Evolutionary conservation across 2,797 vertebrate genomes (phyloP), one percentile per base, ranked within the genome.

Genomic region (Channa striata): DNA sequence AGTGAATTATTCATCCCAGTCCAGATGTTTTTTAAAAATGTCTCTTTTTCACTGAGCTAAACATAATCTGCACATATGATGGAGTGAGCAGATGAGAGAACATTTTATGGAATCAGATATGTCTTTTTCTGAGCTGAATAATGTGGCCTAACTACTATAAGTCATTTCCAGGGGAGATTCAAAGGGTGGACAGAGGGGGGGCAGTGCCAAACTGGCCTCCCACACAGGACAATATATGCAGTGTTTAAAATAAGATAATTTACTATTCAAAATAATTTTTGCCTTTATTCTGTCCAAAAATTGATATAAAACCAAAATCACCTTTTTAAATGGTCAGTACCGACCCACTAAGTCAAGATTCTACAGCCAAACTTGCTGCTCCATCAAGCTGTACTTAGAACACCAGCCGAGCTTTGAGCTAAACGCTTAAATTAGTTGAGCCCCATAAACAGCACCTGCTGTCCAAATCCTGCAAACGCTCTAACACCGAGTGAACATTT

Each of bases 1-100:
- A 36, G 33, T 53, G 20, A 53, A 53, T 53, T 20, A 37, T 53
- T 44, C 19, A 54, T 9, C 36, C 37, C 11, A 37, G n/a, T 53
- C 33, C 19, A 21, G 34, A 39, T 44, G 43, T 17, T 44, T 44
- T 44, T 19, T 19, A 19, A 9, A n/a, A 44, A 9, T 44, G 43
- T 44, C 43, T 19, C 19, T 44, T 44, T 19, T 44, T 44, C 43
- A 44, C 10, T 44, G 43, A 19, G 14, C 40, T 43, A 43, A 43
- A 43, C 40, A 43, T 43, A 43, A 43, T 43, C 43, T 19, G n/a
- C 43, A 44, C 43, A 19, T 44, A 43, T 43, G n/a, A 3, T 5
- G 19, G 17, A 44, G 43, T 11, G 43, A 44, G 43, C 19, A 2
- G 17, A 17, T 43, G 42, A n/a, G 42, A n/a, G 14, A 7, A 3